phyloP scores from a whole-genome alignment of 2,113 vertebrate species.

The Stomatorhinus ivindoensis region DNA sequence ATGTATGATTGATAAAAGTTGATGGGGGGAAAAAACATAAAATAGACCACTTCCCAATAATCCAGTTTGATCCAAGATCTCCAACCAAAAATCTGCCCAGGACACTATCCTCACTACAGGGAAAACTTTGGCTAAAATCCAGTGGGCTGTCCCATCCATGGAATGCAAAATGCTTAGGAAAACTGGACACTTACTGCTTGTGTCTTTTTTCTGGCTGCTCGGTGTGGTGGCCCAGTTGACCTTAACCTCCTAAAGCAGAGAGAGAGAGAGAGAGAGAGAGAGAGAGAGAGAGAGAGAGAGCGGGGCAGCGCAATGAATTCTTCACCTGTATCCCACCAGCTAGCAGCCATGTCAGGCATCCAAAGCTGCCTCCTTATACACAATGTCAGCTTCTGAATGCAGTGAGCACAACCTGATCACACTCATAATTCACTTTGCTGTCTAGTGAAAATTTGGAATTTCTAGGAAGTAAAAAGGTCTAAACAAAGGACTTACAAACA shows the following conservation, averaged over 20 bases:
- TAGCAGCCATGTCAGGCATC: conserved; percentile 35
- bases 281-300: conserved; percentile 18
- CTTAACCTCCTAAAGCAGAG: conserved; percentile 84
- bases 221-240: conserved; percentile 99
- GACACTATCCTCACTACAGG: background rate
- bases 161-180: conserved; percentile 14
- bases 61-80: background rate
- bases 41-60: background rate
- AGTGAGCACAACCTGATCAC: conserved; percentile 43
- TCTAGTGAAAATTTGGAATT: conserved; percentile 57
- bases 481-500: conserved; percentile 73
- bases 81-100: background rate
- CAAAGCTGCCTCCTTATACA: conserved; percentile 43
- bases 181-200: conserved; percentile 84
- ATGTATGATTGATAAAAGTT: background rate
- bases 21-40: background rate
- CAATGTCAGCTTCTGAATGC: conserved; percentile 24
- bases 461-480: conserved; percentile 58
- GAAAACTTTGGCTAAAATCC: background rate
- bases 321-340: conserved; percentile 16
- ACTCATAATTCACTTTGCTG: conserved; percentile 45
- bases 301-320: conserved; percentile 26
- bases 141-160: background rate
- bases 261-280: conserved; percentile 16
- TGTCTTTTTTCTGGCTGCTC: conserved; percentile 99